A percentile compares a stretch with the other conserved stretches of the same genome.
These are phyloP conservation scores for Mohoua ochrocephala DNA, from an alignment of 2,113 vertebrate species.

Conservation along the genomic window DNA sequence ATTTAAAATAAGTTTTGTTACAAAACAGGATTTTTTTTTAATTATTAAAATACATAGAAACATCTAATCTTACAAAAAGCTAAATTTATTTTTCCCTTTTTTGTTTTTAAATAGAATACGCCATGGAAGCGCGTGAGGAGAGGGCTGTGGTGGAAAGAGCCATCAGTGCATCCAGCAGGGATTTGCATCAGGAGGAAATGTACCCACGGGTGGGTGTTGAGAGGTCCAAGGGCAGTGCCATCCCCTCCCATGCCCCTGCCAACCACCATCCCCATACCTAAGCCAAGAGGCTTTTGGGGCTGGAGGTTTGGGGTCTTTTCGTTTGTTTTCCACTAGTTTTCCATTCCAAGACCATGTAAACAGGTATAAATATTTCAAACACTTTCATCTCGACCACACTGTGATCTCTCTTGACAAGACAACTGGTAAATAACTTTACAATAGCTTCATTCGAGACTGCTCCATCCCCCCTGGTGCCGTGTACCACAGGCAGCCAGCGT, in stretches of 20 bases:
- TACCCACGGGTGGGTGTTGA: background rate
- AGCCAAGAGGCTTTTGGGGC: background rate
- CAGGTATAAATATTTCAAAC: conserved; percentile 3
- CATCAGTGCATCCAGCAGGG: background rate
- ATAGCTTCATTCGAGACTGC: background rate
- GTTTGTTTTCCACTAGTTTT: background rate
- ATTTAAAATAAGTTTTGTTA: conserved; percentile 64
- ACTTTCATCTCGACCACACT: background rate
- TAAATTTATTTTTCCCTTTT: background rate
- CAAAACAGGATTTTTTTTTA: conserved; percentile 32
- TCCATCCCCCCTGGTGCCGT: background rate
- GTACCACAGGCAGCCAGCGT: accelerated
- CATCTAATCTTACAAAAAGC: conserved; percentile 49
- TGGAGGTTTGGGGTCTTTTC: background rate
- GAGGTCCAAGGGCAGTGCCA: background rate
- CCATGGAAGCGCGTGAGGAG: background rate
- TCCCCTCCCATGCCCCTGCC: background rate
- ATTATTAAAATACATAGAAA: conserved; percentile 66
- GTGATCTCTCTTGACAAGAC: background rate
- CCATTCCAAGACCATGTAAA: conserved; percentile 6
- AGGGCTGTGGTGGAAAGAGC: background rate
- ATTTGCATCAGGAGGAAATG: background rate
- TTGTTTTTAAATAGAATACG: background rate
- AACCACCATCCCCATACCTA: background rate
- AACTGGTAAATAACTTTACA: conserved; percentile 16